Percentiles rank a stretch among this genome's conserved stretches.
phyloP scores from a whole-genome alignment of 2,888 invertebrate species.

The Apodemia duryi region DNA sequence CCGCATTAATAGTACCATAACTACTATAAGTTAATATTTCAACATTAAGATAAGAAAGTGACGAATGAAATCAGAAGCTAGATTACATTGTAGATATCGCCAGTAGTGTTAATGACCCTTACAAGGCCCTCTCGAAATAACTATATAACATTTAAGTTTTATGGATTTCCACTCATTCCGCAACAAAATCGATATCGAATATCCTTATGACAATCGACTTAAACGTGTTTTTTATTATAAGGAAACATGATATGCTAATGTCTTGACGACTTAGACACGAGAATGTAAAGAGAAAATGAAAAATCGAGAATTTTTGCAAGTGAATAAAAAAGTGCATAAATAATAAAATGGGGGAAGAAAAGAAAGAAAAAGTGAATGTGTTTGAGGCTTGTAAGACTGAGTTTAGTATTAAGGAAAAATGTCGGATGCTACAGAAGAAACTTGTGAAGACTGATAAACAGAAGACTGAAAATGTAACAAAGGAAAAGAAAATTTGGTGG shows the following conservation, averaged over 20 bases:
- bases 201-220: conserved; percentile 62
- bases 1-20: conserved; percentile 20
- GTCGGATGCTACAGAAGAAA: conserved; percentile 69
- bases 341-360: conserved; percentile 70
- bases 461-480: conserved; percentile 62
- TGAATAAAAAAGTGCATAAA: conserved; percentile 41
- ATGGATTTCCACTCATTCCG: conserved; percentile 64
- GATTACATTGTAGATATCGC: conserved; percentile 67
- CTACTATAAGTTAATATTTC: conserved; percentile 14
- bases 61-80: conserved; percentile 55
- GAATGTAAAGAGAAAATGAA: conserved; percentile 44
- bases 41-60: conserved; percentile 26
- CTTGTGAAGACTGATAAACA: conserved; percentile 72
- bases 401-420: conserved; percentile 73
- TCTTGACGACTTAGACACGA: conserved; percentile 35
- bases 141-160: conserved; percentile 75
- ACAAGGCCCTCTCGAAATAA: conserved; percentile 65
- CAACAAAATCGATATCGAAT: conserved; percentile 66
- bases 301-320: conserved; percentile 35
- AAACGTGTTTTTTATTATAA: conserved; percentile 18
- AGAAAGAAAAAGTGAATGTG: conserved; percentile 66
- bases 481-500: conserved; percentile 75
- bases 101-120: conserved; percentile 64
- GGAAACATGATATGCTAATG: conserved; percentile 22
- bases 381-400: conserved; percentile 57